A percentile compares a stretch with the other conserved stretches of the same genome.
These are phyloP conservation scores for Rynchops niger DNA, from an alignment of 2,113 vertebrate genomes.

Conservation along the genomic window DNA sequence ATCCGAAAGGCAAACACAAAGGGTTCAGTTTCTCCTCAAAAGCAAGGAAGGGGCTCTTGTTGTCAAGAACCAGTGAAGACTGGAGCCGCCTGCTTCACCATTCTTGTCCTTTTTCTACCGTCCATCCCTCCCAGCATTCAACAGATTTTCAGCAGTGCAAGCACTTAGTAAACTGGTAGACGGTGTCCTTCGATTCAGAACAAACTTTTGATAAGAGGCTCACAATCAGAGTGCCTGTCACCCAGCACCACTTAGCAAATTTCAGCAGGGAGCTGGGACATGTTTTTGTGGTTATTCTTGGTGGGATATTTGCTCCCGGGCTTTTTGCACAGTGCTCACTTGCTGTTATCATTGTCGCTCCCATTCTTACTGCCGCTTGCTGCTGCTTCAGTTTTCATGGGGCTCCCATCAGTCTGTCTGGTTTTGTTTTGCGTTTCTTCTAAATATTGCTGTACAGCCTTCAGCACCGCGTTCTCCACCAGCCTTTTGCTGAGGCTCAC, in stretches of 20 bases:
- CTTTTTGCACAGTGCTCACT: constrained; percentile 60
- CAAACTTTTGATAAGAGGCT: constrained; percentile 38
- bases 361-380: constrained; percentile 43
- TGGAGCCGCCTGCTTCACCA: neutral
- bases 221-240: constrained; percentile 35
- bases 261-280: constrained; percentile 20
- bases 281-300: neutral
- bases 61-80: neutral
- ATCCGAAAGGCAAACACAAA: neutral
- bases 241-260: constrained; percentile 44
- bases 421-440: constrained; percentile 84
- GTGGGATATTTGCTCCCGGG: neutral
- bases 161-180: neutral
- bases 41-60: neutral
- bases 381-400: constrained; percentile 61
- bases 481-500: constrained; percentile 86
- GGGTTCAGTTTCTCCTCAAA: neutral
- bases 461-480: constrained; percentile 87
- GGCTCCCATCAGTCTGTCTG: constrained; percentile 75
- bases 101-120: neutral
- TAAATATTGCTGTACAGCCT: constrained; percentile 87
- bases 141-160: constrained; percentile 51
- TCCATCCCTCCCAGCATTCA: constrained; percentile 14
- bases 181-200: constrained; percentile 22
- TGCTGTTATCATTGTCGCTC: constrained; percentile 59